Evolutionary conservation across 1,140 invertebrate species (phyloP).

Genomic region (Aricia agestis): DNA sequence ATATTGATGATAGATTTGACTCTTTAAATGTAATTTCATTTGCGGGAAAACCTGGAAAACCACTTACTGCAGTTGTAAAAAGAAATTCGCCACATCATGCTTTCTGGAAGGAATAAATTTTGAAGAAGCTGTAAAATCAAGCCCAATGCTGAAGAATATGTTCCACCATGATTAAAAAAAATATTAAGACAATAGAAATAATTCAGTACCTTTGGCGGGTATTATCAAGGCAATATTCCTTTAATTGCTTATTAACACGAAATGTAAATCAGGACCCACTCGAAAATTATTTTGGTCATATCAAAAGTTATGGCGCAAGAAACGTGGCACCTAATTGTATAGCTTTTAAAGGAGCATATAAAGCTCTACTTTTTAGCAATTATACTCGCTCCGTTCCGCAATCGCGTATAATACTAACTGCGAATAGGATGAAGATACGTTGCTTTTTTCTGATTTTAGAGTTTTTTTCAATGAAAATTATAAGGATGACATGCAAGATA

Average conservation of each 20-base stretch:
- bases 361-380: constrained; percentile 32
- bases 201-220: constrained; percentile 27
- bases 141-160: constrained; percentile 12
- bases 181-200: constrained; percentile 38
- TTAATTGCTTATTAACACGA: constrained; percentile 29
- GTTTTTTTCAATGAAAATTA: constrained; percentile 15
- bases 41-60: constrained; percentile 29
- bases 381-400: constrained; percentile 20
- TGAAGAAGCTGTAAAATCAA: constrained; percentile 26
- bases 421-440: constrained; percentile 37
- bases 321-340: constrained; percentile 27
- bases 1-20: constrained; percentile 13
- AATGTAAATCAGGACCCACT: constrained; percentile 37
- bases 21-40: constrained; percentile 12
- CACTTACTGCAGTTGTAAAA: constrained; percentile 30
- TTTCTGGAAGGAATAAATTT: constrained; percentile 17
- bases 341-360: constrained; percentile 33
- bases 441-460: constrained; percentile 35
- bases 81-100: constrained; percentile 26
- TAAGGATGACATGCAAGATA: background rate
- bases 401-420: constrained; percentile 23
- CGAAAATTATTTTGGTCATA: constrained; percentile 38
- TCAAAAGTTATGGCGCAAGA: constrained; percentile 31
- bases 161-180: constrained; percentile 29
- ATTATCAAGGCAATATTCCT: constrained; percentile 26